Conservation (phyloP, 2,113 vertebrate genomes). For the Oreochromis aureus region DNA sequence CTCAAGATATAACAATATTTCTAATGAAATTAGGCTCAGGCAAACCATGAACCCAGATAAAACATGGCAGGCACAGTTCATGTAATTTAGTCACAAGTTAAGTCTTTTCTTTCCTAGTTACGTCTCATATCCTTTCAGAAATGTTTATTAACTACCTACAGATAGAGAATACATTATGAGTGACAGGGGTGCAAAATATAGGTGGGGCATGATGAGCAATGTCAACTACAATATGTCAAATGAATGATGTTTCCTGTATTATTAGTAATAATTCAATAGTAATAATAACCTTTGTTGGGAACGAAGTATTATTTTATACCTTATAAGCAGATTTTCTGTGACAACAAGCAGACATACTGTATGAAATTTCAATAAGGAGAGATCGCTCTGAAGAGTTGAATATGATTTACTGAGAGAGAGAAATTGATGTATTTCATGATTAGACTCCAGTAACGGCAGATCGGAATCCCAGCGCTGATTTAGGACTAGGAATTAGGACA, state of each 20-base stretch:
- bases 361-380: background rate
- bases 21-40: slow-evolving; percentile 4
- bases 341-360: background rate
- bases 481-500: background rate
- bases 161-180: background rate
- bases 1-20: slow-evolving; percentile 21
- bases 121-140: background rate
- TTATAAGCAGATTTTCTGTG: background rate
- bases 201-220: background rate
- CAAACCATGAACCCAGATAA: background rate
- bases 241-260: background rate
- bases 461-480: background rate
- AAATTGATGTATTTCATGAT: background rate
- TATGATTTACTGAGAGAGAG: background rate
- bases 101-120: background rate
- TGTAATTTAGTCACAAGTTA: background rate
- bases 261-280: background rate
- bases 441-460: background rate
- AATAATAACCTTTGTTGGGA: too few relatives aligned
- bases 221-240: background rate
- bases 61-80: background rate
- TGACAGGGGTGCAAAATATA: background rate
- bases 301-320: too few relatives aligned
- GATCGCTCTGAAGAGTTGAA: background rate
- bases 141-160: background rate